Evolutionary conservation across 2,888 invertebrate genomes (phyloP).

Genomic region (Drosophila crucigera): DNA sequence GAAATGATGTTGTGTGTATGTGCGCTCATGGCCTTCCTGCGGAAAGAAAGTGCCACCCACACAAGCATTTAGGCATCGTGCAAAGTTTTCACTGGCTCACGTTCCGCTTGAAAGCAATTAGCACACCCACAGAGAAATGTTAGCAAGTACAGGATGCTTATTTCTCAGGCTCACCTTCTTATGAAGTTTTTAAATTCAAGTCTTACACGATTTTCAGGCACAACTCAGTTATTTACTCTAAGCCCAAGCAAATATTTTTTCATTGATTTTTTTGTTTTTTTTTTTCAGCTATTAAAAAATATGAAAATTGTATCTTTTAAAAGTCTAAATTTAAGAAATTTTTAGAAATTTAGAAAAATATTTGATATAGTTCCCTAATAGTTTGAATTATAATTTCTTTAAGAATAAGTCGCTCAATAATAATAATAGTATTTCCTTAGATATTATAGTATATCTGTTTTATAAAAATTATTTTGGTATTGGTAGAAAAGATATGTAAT

Average conservation of each 20-base stretch:
- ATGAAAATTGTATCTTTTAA: background rate
- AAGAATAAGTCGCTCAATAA: too few relatives aligned
- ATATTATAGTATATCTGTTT: too few relatives aligned
- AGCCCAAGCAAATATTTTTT: accelerated
- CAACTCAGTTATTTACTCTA: background rate
- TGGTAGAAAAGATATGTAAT: too few relatives aligned
- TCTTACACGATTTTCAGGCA: background rate
- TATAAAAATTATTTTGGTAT: too few relatives aligned
- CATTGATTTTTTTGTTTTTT: background rate
- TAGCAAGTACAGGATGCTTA: background rate
- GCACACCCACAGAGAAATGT: slow-evolving; percentile 49
- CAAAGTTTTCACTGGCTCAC: slow-evolving; percentile 73
- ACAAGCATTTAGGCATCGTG: slow-evolving; percentile 72
- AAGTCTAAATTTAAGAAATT: too few relatives aligned
- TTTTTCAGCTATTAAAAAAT: background rate
- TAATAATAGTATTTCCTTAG: too few relatives aligned
- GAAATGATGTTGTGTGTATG: slow-evolving; percentile 35
- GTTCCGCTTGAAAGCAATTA: slow-evolving; percentile 77
- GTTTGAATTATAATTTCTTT: too few relatives aligned
- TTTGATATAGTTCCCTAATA: too few relatives aligned
- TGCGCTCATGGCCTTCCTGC: slow-evolving; percentile 56
- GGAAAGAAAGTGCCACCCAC: slow-evolving; percentile 66
- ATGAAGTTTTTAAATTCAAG: background rate
- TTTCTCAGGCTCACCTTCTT: background rate
- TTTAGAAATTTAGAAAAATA: too few relatives aligned